These are phyloP conservation scores for Colaptes auratus DNA, from an alignment of 2,113 vertebrate species.

Conservation along the genomic window DNA sequence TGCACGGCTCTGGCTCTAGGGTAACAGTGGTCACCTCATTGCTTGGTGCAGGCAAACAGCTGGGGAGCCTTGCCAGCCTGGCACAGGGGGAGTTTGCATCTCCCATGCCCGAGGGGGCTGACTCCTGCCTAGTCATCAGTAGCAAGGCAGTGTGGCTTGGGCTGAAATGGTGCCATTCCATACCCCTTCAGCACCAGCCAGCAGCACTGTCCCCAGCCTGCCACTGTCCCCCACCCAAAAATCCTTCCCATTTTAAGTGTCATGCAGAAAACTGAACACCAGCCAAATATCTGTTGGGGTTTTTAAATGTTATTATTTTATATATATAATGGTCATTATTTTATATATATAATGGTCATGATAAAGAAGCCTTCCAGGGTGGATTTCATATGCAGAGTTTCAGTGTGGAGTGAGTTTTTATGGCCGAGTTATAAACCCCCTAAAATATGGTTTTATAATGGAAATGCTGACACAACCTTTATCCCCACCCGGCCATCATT, in stretches of 20 bases:
- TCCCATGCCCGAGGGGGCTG: rapidly evolving
- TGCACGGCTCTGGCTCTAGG: neutral
- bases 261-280: neutral
- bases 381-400: constrained; percentile 34
- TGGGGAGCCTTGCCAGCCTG: neutral
- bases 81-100: no score
- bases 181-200: neutral
- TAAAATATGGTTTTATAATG: constrained; percentile 69
- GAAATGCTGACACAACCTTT: constrained; percentile 77
- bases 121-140: neutral
- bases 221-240: neutral
- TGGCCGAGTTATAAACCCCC: constrained; percentile 53
- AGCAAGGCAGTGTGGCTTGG: neutral
- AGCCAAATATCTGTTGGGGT: neutral
- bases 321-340: neutral
- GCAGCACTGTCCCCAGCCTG: neutral
- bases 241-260: neutral
- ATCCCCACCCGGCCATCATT: constrained; percentile 51
- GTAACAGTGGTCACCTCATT: neutral
- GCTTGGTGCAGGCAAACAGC: neutral
- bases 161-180: neutral
- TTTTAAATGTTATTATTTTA: no score
- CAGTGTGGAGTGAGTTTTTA: constrained; percentile 58
- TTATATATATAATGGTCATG: neutral
- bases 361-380: constrained; percentile 8